Evolutionary conservation across 2,113 vertebrate genomes (phyloP).

Genomic region (Boulengeromyrus knoepffleri): DNA sequence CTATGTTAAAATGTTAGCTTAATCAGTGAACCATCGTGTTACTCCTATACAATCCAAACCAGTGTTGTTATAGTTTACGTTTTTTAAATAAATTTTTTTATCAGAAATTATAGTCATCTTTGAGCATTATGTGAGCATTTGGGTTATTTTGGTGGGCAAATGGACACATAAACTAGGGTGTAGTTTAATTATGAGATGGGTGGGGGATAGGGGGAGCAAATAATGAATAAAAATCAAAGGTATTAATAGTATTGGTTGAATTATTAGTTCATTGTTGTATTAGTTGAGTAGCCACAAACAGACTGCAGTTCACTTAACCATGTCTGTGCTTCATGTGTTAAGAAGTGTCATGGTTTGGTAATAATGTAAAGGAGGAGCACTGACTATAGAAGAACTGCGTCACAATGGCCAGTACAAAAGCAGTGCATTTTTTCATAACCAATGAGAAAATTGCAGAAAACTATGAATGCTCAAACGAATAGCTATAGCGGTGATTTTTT

Average conservation of each 20-base stretch:
- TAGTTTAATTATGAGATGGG: background rate
- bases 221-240: background rate
- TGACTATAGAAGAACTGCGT: background rate
- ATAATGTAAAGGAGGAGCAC: background rate
- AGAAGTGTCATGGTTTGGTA: background rate
- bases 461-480: background rate
- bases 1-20: background rate
- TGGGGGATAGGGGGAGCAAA: background rate
- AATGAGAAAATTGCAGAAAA: background rate
- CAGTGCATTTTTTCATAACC: background rate
- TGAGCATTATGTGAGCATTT: background rate
- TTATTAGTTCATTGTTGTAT: background rate
- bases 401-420: background rate
- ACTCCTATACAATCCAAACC: background rate
- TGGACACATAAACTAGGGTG: background rate
- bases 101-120: background rate
- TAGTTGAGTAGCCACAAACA: background rate
- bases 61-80: background rate
- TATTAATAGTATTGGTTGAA: background rate
- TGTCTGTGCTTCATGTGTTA: background rate
- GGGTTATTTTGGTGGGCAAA: background rate
- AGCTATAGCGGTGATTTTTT: background rate
- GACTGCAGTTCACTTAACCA: background rate
- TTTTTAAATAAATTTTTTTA: background rate
- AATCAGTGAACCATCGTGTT: background rate